Evolutionary conservation across 37 sponge, comb jelly and placozoan species (phyloP).

Genomic region (Eunapius fragilis): DNA sequence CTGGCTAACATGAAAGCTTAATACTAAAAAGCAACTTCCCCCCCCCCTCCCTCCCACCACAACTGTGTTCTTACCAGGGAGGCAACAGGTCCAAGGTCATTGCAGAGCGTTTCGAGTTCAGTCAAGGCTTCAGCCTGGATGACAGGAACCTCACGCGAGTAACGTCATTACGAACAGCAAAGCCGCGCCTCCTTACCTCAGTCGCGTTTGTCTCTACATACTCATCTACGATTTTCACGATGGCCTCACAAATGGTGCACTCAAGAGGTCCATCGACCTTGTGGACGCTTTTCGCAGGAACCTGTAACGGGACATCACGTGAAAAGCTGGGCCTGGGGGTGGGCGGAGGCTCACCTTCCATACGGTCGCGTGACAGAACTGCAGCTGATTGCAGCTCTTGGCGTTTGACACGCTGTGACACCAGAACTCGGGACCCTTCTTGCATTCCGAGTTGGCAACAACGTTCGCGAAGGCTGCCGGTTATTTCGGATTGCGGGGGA

Average conservation of each 20-base stretch:
- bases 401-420: background rate
- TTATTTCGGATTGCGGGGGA: background rate
- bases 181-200: background rate
- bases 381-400: background rate
- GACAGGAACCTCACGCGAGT: background rate
- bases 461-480: background rate
- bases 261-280: background rate
- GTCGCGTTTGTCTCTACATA: background rate
- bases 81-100: background rate
- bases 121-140: background rate
- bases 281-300: background rate
- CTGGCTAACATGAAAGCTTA: too few species aligned
- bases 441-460: background rate
- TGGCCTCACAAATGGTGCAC: background rate
- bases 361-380: background rate
- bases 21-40: too few species aligned
- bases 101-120: background rate
- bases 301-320: too few species aligned
- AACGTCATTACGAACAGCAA: too few species aligned
- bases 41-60: background rate
- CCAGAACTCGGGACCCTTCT: background rate
- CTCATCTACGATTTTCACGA: background rate
- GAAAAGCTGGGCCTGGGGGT: background rate
- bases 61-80: background rate
- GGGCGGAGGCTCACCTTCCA: background rate